Conservation (phyloP, 2,888 invertebrate species). For the Pelosia muscerda region DNA sequence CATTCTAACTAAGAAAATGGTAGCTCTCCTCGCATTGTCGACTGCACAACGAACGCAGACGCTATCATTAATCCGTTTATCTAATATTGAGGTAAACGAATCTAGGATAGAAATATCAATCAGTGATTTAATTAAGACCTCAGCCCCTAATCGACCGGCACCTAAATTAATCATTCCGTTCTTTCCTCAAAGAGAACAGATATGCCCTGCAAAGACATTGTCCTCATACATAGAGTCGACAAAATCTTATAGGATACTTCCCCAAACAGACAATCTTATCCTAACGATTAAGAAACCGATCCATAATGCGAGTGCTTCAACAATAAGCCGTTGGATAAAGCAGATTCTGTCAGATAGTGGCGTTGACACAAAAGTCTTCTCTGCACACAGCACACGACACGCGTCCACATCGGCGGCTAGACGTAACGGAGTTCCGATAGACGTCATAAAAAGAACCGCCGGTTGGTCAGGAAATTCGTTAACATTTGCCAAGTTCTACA, state of each 20-base stretch:
- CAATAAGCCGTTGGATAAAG: not conserved
- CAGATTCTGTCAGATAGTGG: not conserved
- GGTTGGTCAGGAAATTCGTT: not conserved
- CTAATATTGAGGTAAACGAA: not conserved
- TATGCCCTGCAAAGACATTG: no score
- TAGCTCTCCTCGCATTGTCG: not conserved
- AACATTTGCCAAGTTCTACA: not conserved
- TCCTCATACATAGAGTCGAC: not conserved
- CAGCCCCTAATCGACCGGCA: not conserved
- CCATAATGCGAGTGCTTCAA: not conserved
- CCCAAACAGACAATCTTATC: not conserved
- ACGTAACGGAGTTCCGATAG: not conserved
- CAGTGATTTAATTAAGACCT: not conserved
- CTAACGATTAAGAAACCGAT: not conserved
- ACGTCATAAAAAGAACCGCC: not conserved
- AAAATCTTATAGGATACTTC: not conserved
- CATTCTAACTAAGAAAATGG: not conserved
- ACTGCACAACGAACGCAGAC: not conserved
- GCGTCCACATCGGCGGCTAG: not conserved
- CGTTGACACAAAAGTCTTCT: not conserved
- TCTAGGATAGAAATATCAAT: not conserved
- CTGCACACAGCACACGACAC: not conserved
- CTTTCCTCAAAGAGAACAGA: no score
- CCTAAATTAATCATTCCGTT: no score
- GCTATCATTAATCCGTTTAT: not conserved